phyloP scores from a whole-genome alignment of 1,140 invertebrate species.

The Aphidius gifuensis region DNA sequence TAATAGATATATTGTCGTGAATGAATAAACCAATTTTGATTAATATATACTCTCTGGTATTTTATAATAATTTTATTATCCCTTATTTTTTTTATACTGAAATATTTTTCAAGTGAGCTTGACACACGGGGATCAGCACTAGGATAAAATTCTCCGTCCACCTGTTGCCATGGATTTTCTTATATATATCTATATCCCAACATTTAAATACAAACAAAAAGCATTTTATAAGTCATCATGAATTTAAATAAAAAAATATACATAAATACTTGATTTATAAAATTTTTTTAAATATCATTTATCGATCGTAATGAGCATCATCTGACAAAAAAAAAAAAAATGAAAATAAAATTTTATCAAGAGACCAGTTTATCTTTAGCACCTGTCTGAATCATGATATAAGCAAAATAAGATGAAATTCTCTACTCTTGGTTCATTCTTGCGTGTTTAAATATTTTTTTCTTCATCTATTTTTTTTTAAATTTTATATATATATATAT shows the following conservation, averaged over 20 bases:
- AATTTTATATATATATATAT: conserved; percentile 16
- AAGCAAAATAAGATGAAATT: conserved; percentile 9
- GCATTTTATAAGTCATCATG: background rate
- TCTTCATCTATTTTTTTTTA: conserved; percentile 24
- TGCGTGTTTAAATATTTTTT: conserved; percentile 19
- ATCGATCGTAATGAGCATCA: no score
- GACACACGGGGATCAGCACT: conserved; percentile 18
- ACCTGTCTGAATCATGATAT: conserved; percentile 9
- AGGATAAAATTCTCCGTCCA: conserved; percentile 50
- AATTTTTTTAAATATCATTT: no score
- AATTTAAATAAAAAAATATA: no score
- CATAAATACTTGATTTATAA: no score
- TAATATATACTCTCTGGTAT: no score
- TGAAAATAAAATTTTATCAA: no score
- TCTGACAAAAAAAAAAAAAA: no score
- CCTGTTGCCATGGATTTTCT: conserved; percentile 51
- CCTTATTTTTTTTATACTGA: no score
- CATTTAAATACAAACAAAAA: background rate
- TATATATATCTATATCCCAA: conserved; percentile 30
- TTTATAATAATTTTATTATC: no score
- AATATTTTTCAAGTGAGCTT: no score
- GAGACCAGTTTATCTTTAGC: background rate
- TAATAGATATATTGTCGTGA: no score
- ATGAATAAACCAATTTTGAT: no score
- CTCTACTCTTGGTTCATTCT: conserved; percentile 1